Evolutionary conservation across 1,140 invertebrate species (phyloP).

Genomic region (Scaptomyza montana): DNA sequence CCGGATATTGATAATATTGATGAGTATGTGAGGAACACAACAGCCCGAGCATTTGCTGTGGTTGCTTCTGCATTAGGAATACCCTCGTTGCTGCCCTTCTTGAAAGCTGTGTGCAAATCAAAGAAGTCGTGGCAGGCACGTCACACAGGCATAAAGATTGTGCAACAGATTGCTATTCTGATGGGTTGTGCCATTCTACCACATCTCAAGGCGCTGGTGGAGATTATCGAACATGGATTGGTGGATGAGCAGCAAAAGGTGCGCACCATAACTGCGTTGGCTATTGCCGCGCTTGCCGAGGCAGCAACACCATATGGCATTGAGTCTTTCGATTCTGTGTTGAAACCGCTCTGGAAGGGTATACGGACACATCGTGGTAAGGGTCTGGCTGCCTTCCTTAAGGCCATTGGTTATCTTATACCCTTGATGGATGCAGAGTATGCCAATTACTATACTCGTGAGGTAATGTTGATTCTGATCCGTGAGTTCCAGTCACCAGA

Average conservation of each 20-base stretch:
- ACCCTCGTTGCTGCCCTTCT: constrained; percentile 97
- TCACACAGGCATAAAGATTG: constrained; percentile 99
- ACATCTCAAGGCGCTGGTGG: constrained; percentile 98
- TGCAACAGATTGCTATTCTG: constrained; percentile 99
- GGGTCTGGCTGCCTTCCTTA: constrained; percentile 99
- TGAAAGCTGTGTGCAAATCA: constrained; percentile 99
- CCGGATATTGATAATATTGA: constrained; percentile 99
- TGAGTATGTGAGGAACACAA: constrained; percentile 99
- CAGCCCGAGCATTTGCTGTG: constrained; percentile 99
- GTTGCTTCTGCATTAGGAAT: constrained; percentile 99
- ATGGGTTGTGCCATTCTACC: constrained; percentile 99
- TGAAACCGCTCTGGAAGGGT: constrained; percentile 99
- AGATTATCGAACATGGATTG: constrained; percentile 99
- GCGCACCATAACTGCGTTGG: constrained; percentile 98
- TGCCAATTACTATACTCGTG: constrained; percentile 99
- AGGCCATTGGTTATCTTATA: constrained; percentile 99
- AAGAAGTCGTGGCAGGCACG: constrained; percentile 99
- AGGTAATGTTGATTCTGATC: constrained; percentile 99
- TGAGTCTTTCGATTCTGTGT: constrained; percentile 99
- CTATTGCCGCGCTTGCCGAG: constrained; percentile 98
- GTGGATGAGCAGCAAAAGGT: constrained; percentile 95
- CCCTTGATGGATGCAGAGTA: constrained; percentile 99
- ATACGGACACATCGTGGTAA: constrained; percentile 99
- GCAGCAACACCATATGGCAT: constrained; percentile 99
- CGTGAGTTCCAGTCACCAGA: constrained; percentile 99